Evolutionary conservation across 1,140 invertebrate species (phyloP).

Genomic region (Polypedilum pembai): DNA sequence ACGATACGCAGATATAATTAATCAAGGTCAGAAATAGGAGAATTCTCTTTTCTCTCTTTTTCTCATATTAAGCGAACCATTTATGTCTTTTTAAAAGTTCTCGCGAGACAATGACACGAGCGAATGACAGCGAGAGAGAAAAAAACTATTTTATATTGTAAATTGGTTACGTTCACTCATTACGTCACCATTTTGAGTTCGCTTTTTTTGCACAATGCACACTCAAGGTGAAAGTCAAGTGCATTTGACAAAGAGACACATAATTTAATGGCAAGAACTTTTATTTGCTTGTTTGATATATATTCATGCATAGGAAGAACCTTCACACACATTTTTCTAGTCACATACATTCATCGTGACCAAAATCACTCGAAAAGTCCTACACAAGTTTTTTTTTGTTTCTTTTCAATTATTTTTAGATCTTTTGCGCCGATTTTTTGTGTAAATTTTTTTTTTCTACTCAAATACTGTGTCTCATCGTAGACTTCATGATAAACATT

Average conservation of each 20-base stretch:
- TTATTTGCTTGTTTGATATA: no score
- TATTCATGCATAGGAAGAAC: background rate
- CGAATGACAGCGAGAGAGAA: background rate
- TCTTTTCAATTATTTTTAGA: slow-evolving; percentile 6
- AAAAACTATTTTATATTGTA: background rate
- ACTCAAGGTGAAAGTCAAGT: slow-evolving; percentile 24
- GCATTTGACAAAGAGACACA: background rate
- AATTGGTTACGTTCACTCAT: background rate
- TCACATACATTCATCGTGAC: background rate
- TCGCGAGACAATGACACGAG: no score
- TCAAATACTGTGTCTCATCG: no score
- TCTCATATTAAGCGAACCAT: no score
- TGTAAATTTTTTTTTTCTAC: background rate
- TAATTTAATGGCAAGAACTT: no score
- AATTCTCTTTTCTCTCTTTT: background rate
- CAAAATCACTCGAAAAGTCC: background rate
- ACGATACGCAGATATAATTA: background rate
- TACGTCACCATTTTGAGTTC: background rate
- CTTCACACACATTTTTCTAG: slow-evolving; percentile 7
- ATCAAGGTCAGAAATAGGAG: slow-evolving; percentile 24
- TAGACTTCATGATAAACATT: background rate
- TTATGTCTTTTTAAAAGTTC: no score
- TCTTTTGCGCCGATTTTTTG: background rate
- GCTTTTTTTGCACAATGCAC: background rate
- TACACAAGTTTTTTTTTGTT: background rate